Evolutionary conservation across 1,140 invertebrate genomes (phyloP), one percentile per base, ranked within the genome.

Genomic region (Drepana arcuata): DNA sequence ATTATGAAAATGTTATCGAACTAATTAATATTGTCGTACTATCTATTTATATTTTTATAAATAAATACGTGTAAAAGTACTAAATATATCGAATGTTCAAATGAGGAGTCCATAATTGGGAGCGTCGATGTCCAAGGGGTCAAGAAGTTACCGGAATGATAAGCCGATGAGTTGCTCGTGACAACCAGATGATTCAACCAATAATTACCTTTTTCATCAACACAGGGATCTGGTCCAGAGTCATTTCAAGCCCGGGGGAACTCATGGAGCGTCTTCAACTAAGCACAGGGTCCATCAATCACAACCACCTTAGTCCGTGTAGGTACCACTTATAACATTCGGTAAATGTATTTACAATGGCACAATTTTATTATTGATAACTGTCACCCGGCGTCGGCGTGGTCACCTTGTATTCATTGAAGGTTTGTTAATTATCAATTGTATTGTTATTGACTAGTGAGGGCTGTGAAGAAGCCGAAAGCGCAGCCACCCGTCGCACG

Each of bases 191-290:
- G 9, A 21, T 21, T 21, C 18, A 21, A 21, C n/a, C n/a, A n/a
- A n/a, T n/a, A 21, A 21, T 56, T 77, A 80, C 75, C 75, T 80
- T 68, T 60, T 80, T 71, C 45, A 80, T 73, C 32, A 80, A 43
- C 42, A 70, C 62, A 52, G 72, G 74, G 43, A 77, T 60, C 56
- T 72, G 63, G 39, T 80, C 75, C 54, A 77, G 43, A 30, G 75
- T 73, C 70, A 80, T 73, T 44, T 71, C 63, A 32, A 70, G 36
- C 26, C 59, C 53, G 11, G 64, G 55, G 18, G 67, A 67, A 59
- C 59, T 73, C 54, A 59, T 69, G 31, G 41, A 59, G 36, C 14
- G 48, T 51, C 41, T 44, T 15, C 44, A 40, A 26, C 24, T 29
- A 32, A 37, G 43, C 38, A 54, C 38, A 39, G 33, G 47, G 41